phyloP scores from a whole-genome alignment of 1,140 invertebrate species.

The Holcopasites calliopsidis region DNA sequence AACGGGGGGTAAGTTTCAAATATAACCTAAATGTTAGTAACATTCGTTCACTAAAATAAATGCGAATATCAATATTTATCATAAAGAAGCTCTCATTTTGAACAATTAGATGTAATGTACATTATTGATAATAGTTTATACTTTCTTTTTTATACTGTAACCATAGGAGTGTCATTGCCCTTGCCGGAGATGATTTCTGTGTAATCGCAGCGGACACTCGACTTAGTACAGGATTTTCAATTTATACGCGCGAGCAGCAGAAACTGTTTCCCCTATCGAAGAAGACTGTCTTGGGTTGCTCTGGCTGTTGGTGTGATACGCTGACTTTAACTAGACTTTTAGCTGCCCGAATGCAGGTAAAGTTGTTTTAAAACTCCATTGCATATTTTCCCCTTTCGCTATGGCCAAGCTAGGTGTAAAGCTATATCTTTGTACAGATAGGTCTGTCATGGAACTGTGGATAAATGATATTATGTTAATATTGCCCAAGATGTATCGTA shows the following conservation, averaged over 20 bases:
- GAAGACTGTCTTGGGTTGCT: constrained; percentile 91
- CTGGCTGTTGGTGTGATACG: constrained; percentile 99
- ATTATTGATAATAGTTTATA: too few relatives aligned
- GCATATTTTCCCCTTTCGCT: too few relatives aligned
- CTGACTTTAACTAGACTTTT: constrained; percentile 93
- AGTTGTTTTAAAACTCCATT: constrained; percentile 18
- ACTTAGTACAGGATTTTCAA: constrained; percentile 93
- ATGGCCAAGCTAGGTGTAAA: too few relatives aligned
- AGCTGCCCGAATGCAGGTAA: constrained; percentile 90
- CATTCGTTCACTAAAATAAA: background rate
- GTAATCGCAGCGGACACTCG: constrained; percentile 93
- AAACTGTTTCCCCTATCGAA: constrained; percentile 91
- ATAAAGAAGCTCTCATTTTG: too few relatives aligned
- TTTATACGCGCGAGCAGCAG: constrained; percentile 92
- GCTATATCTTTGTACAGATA: too few relatives aligned
- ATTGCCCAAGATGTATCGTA: too few relatives aligned
- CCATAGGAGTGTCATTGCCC: constrained; percentile 91
- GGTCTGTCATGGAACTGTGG: too few relatives aligned
- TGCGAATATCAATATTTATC: background rate
- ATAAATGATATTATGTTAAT: too few relatives aligned
- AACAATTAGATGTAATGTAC: too few relatives aligned
- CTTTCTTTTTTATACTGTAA: constrained; percentile 12
- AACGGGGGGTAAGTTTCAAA: constrained; percentile 85
- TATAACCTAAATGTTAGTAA: constrained; percentile 44
- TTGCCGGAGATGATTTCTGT: constrained; percentile 89